Evolutionary conservation across 30 jellyfish, hydroid and myxozoan species (phyloP).

Genomic region (Sanderia malayensis): DNA sequence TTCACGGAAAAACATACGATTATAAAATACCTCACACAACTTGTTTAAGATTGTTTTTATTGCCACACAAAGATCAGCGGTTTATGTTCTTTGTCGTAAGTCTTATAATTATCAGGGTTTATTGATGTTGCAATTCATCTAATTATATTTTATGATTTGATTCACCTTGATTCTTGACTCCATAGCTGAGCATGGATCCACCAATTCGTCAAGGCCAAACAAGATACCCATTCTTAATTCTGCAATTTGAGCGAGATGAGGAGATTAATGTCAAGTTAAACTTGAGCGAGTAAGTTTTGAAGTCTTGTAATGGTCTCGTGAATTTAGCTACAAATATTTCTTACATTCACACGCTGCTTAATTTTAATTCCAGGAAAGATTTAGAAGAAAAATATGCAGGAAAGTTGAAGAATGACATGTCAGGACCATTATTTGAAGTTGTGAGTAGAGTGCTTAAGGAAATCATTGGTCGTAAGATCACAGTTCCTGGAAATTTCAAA

Average conservation of each 20-base stretch:
- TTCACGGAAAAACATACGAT: slow-evolving; percentile 96
- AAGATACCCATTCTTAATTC: slow-evolving; percentile 83
- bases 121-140: not conserved
- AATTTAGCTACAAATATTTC: not conserved
- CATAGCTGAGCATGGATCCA: slow-evolving; percentile 94
- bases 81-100: slow-evolving; percentile 93
- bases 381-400: slow-evolving; percentile 73
- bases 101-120: not conserved
- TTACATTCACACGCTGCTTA: not conserved
- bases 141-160: not conserved
- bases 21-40: slow-evolving; percentile 93
- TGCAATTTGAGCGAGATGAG: slow-evolving; percentile 85
- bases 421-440: slow-evolving; percentile 88
- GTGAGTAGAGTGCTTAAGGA: slow-evolving; percentile 85
- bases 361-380: slow-evolving; percentile 54
- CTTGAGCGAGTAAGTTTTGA: slow-evolving; percentile 66
- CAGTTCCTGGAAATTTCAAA: slow-evolving; percentile 88
- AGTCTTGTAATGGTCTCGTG: not conserved
- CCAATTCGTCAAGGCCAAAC: slow-evolving; percentile 98
- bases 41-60: slow-evolving; percentile 68
- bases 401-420: slow-evolving; percentile 64
- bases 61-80: slow-evolving; percentile 92
- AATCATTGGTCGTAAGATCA: slow-evolving; percentile 75
- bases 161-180: not conserved
- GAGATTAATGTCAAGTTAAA: slow-evolving; percentile 77